Conservation (phyloP, 2,113 vertebrate genomes). For the Trinectes maculatus region DNA sequence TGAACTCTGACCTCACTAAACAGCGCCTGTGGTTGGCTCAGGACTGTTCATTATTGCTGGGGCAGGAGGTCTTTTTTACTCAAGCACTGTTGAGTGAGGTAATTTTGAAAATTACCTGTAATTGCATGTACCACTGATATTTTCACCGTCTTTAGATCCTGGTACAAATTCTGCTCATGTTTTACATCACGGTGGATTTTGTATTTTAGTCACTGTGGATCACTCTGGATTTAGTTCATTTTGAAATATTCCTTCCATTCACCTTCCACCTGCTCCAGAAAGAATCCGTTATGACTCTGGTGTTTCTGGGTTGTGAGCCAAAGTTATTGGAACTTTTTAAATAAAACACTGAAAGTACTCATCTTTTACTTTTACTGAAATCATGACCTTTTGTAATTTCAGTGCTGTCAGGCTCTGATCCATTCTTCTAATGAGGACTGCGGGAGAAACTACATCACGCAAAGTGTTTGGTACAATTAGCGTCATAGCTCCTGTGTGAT, state of each 20-base stretch:
- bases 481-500: slow-evolving; percentile 13
- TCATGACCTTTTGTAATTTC: slow-evolving; percentile 16
- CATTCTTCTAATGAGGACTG: slow-evolving; percentile 13
- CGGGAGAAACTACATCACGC: not conserved
- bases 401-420: slow-evolving; percentile 20
- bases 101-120: slow-evolving; percentile 5
- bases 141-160: not conserved
- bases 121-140: not conserved
- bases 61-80: slow-evolving; percentile 2
- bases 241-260: no score
- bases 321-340: no score
- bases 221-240: no score
- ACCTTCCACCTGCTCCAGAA: not conserved
- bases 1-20: slow-evolving; percentile 3
- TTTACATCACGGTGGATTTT: not conserved
- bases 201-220: no score
- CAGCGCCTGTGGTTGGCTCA: not conserved
- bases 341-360: slow-evolving; percentile 27
- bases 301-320: slow-evolving; percentile 1
- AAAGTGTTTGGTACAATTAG: slow-evolving; percentile 26
- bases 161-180: not conserved
- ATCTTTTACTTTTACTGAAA: slow-evolving; percentile 8
- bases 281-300: not conserved
- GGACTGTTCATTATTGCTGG: not conserved
- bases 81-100: not conserved